These are phyloP conservation scores for Saguinus imperator DNA, from an alignment of 2,113 vertebrate species.

Conservation along the genomic window DNA sequence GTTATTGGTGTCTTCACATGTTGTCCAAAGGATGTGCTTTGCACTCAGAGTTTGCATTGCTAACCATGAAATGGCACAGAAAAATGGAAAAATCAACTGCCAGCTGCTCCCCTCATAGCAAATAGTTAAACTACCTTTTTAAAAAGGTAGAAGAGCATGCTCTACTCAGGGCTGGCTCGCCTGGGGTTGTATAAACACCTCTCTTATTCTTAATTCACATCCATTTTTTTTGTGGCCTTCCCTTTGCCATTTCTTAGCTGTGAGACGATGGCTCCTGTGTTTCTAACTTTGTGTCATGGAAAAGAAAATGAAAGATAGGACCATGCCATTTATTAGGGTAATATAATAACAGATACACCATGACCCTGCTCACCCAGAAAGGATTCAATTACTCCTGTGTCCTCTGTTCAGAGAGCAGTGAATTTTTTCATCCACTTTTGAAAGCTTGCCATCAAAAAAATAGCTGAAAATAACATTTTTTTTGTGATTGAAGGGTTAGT, in stretches of 20 bases:
- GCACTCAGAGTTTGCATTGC: neutral
- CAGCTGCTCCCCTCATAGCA: neutral
- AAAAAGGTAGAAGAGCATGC: neutral
- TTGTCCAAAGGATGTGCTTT: neutral
- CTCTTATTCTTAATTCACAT: neutral
- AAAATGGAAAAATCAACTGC: neutral
- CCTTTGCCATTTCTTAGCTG: neutral
- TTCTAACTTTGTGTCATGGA: neutral
- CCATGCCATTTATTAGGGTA: neutral
- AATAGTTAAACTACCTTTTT: neutral
- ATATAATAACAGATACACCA: neutral
- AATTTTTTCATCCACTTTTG: neutral
- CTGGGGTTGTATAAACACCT: neutral
- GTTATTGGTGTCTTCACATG: neutral
- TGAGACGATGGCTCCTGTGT: neutral
- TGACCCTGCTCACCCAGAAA: slow-evolving; percentile 30
- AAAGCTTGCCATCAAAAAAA: slow-evolving; percentile 17
- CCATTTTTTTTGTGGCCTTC: neutral
- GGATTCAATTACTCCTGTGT: neutral
- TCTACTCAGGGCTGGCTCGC: neutral
- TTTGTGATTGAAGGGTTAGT: neutral
- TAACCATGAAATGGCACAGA: neutral
- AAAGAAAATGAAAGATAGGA: neutral
- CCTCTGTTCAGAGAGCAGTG: neutral
- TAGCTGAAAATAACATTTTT: neutral